Base-by-base conservation (phyloP, 2,113 vertebrate genomes). In the Leptobrachium ailaonicum region DNA sequence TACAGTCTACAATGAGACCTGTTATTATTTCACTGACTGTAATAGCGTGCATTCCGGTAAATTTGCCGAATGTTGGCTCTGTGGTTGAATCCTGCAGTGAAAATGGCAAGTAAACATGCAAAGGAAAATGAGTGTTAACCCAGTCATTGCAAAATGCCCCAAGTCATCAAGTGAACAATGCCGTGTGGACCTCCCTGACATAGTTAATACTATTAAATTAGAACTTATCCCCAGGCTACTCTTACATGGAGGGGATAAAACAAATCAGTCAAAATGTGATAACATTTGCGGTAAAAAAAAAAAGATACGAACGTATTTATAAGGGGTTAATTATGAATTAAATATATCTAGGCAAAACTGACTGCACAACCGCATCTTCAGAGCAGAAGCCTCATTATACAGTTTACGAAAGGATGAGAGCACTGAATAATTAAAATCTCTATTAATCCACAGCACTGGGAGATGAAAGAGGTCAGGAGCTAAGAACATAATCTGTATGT, bases 401-500 rank as follows among this genome's bases (percentile, higher is more conserved):
- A 72, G 44, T 72, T 73, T 79, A 79, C 58, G 66, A 79, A 60
- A 73, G 70, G 69, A 32, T 72, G 67, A 40, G 60, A 79, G 66
- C 69, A 66, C 69, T 79, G 45, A 79, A 79, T 79, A 79, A 79
- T 79, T 79, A 66, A 79, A 79, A 66, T 72, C 44, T 62, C 58
- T 72, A 79, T 72, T 73, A 79, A 66, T 72, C 69, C 45, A 11
- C 70, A 73, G 69, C 62, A 10, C 60, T 66, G 68, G 41, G 45
- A 78, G 70, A 78, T 69, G 58, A 58, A 66, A 41, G 32, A 44
- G 68, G 58, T 12, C 76, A 50, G 76, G 20, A 47, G 41, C 67
- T 14, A 32, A 41, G n/a, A n/a, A 47, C 8, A 32, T 32, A 32
- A 32, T 32, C 20, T 32, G 20, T 32, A 32, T 32, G 20, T 32